Percentiles rank a stretch among this genome's conserved stretches.
Evolutionary conservation across 2,888 invertebrate species (phyloP).

Genomic region (Drosophila neonasuta): DNA sequence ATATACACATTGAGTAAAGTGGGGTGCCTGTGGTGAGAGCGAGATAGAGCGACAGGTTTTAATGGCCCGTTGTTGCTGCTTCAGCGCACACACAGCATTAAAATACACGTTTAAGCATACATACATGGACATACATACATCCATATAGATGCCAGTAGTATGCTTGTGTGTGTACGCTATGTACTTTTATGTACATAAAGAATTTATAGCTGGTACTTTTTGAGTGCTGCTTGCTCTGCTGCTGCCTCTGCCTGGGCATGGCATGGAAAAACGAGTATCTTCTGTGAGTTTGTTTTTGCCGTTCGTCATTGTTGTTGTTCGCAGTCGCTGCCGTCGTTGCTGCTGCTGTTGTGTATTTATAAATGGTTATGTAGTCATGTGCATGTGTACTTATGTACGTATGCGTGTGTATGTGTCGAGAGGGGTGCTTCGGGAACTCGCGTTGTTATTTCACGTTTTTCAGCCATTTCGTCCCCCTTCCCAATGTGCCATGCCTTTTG

Average conservation of each 20-base stretch:
- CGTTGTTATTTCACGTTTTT: slow-evolving; percentile 65
- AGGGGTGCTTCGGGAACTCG: slow-evolving; percentile 65
- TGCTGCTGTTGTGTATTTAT: slow-evolving; percentile 58
- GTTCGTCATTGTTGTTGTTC: slow-evolving; percentile 55
- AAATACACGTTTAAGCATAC: slow-evolving; percentile 33
- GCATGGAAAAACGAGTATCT: slow-evolving; percentile 75
- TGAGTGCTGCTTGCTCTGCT: slow-evolving; percentile 24
- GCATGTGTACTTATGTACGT: slow-evolving; percentile 26
- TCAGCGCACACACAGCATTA: slow-evolving; percentile 63
- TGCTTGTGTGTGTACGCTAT: slow-evolving; percentile 45
- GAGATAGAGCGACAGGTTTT: slow-evolving; percentile 61
- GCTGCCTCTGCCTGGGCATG: slow-evolving; percentile 57
- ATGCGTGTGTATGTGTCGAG: slow-evolving; percentile 27
- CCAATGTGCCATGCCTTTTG: slow-evolving; percentile 5
- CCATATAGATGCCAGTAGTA: background rate
- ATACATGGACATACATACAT: slow-evolving; percentile 11
- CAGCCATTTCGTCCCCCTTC: slow-evolving; percentile 34
- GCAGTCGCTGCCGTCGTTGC: slow-evolving; percentile 25
- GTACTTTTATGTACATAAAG: slow-evolving; percentile 69
- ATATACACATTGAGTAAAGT: slow-evolving; percentile 44
- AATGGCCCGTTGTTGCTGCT: slow-evolving; percentile 72
- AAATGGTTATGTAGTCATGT: slow-evolving; percentile 74
- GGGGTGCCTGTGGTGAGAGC: slow-evolving; percentile 61
- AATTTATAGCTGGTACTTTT: slow-evolving; percentile 74
- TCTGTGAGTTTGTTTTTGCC: slow-evolving; percentile 59